These are phyloP conservation scores for Pangasius djambal DNA, from an alignment of 2,797 vertebrate genomes.

Conservation along the genomic window DNA sequence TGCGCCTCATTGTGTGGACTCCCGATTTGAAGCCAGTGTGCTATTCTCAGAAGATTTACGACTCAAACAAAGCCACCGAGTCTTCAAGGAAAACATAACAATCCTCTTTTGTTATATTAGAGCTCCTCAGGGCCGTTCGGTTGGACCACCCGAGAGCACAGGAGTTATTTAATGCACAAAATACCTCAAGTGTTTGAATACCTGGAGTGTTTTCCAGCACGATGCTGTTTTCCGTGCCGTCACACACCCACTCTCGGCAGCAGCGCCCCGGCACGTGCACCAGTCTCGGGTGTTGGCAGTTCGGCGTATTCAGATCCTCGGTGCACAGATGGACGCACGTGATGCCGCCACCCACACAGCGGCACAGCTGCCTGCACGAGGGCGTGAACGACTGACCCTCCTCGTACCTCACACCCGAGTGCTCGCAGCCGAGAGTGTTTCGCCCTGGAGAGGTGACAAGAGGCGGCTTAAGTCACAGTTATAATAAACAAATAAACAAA, in stretches of 20 bases:
- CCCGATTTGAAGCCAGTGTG: not conserved
- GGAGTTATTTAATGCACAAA: not conserved
- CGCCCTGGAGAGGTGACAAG: slow-evolving; percentile 70
- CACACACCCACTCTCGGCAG: slow-evolving; percentile 92
- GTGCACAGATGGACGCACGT: slow-evolving; percentile 84
- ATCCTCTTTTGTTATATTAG: too few species aligned
- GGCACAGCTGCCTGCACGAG: slow-evolving; percentile 83
- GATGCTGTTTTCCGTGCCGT: slow-evolving; percentile 69
- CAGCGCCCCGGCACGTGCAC: slow-evolving; percentile 84
- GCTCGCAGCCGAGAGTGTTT: slow-evolving; percentile 79
- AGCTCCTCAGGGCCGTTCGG: not conserved
- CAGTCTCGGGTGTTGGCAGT: slow-evolving; percentile 82
- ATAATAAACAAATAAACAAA: not conserved
- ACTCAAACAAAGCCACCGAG: not conserved
- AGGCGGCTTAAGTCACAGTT: not conserved
- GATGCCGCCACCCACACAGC: slow-evolving; percentile 83
- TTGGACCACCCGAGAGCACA: not conserved
- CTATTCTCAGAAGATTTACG: not conserved
- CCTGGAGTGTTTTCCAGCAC: slow-evolving; percentile 48
- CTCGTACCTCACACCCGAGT: slow-evolving; percentile 80
- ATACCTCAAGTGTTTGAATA: not conserved
- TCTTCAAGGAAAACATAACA: not conserved
- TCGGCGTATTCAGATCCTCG: slow-evolving; percentile 77
- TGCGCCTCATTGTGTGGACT: not conserved
- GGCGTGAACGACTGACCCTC: slow-evolving; percentile 90